Percentiles rank a stretch among this genome's conserved stretches.
Conservation (phyloP, 2,113 vertebrate species). For the Craseonycteris thonglongyai region DNA sequence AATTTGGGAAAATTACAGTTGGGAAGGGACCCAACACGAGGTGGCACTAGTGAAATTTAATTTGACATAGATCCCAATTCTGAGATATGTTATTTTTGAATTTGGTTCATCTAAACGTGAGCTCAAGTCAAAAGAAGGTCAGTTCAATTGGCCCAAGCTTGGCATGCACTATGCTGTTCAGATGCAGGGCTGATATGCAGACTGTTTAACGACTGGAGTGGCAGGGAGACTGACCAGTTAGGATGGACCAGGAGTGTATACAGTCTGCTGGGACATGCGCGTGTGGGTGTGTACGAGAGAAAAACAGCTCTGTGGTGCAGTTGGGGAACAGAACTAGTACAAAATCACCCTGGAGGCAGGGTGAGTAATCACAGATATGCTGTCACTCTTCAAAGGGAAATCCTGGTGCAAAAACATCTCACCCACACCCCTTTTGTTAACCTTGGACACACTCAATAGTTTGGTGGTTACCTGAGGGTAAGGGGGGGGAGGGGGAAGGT, state of each 20-base stretch:
- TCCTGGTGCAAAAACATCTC: not conserved
- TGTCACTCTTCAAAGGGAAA: not conserved
- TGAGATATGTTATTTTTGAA: not conserved
- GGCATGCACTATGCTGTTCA: not conserved
- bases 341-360: not conserved
- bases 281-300: not conserved
- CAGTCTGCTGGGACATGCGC: accelerated
- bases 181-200: not conserved
- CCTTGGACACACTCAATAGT: too few relatives aligned
- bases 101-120: not conserved
- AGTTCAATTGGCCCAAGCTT: not conserved
- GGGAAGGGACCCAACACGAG: not conserved
- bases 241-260: not conserved
- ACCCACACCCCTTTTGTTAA: not conserved
- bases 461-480: too few relatives aligned
- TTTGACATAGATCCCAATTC: not conserved
- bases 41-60: not conserved
- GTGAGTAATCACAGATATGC: not conserved
- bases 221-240: not conserved
- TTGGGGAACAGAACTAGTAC: accelerated
- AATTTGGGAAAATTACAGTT: not conserved
- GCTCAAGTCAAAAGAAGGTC: not conserved
- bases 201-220: not conserved
- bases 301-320: not conserved
- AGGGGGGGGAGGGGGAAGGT: too few relatives aligned